Evolutionary conservation across 2,888 invertebrate species (phyloP), one percentile per base, ranked within the genome.

Genomic region (Trachelus iudaicus): DNA sequence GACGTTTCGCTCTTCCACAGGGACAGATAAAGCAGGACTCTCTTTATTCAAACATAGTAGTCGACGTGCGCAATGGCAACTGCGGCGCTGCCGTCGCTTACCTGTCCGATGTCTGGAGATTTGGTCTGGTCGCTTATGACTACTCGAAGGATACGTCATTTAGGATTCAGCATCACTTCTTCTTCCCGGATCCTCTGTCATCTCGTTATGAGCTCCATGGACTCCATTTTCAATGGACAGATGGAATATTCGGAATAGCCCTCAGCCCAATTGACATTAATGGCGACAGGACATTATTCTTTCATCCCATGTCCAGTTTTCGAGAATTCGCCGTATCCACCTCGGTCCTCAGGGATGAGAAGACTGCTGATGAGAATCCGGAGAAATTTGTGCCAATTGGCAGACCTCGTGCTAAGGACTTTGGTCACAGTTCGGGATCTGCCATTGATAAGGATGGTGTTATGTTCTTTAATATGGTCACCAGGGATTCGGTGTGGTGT

Each of bases 281-380:
- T 76, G 89, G 90, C 33, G 95, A 96, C 75, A 93, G 95, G 75
- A 92, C 94, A 4, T 88, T 97, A 34, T 97, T 94, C 87, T 97
- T 96, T 89, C 96, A 97, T 90, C 94, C 97, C 0, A 94, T 97
- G 95, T 96, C 97, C 1, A 96, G 96, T 88, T 95, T 94, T 85
- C 93, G 95, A 84, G 96, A 97, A 89, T 97, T 96, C 89, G 94
- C 94, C 79, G 95, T 96, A 0, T 93, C 94, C 40, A 94, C 96
- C 0, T 93, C 94, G 0, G 92, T 95, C 0, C 91, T 97, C 6
- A 92, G 94, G 31, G 93, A 96, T 81, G 94, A 95, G 82, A 92
- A 92, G 0, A 85, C 85, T 0, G 90, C 87, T 0, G 88, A 90
- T 0, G 83, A 85, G 4, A 90, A 83, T 77, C 71, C 86, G 3